Evolutionary conservation across 2,888 invertebrate genomes (phyloP).

Genomic region (Hoplodrina ambigua): DNA sequence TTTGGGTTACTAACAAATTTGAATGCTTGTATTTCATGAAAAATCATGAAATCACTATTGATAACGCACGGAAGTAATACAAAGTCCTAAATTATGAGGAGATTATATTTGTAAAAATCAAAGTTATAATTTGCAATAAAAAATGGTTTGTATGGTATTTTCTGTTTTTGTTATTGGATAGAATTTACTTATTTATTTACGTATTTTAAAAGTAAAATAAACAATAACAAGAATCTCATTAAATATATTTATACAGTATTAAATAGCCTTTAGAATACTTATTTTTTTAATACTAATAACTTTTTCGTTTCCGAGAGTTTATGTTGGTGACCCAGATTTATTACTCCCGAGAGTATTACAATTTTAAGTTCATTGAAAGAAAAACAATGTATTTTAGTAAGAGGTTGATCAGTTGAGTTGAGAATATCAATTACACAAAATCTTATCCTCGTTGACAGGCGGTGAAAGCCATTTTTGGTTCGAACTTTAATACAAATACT

Average conservation of each 20-base stretch:
- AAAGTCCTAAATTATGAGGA: too few relatives aligned
- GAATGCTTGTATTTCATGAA: too few relatives aligned
- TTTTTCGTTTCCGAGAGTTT: background rate
- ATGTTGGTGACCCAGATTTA: background rate
- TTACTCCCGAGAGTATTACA: background rate
- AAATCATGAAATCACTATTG: too few relatives aligned
- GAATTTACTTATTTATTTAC: too few relatives aligned
- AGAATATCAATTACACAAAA: constrained; percentile 55
- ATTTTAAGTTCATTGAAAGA: background rate
- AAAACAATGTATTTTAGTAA: constrained; percentile 11
- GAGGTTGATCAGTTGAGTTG: constrained; percentile 69
- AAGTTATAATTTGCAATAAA: too few relatives aligned
- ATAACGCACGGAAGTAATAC: too few relatives aligned
- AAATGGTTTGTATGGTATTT: too few relatives aligned
- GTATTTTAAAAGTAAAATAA: background rate
- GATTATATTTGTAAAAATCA: too few relatives aligned
- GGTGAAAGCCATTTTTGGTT: constrained; percentile 44
- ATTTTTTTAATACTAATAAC: too few relatives aligned
- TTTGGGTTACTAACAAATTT: background rate
- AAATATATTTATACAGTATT: background rate
- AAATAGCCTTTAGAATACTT: background rate
- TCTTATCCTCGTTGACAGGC: constrained; percentile 57
- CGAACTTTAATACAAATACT: constrained; percentile 48
- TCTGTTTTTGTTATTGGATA: too few relatives aligned
- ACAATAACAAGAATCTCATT: background rate